phyloP scores from a whole-genome alignment of 2,888 invertebrate species.

The Spisula subtruncata region DNA sequence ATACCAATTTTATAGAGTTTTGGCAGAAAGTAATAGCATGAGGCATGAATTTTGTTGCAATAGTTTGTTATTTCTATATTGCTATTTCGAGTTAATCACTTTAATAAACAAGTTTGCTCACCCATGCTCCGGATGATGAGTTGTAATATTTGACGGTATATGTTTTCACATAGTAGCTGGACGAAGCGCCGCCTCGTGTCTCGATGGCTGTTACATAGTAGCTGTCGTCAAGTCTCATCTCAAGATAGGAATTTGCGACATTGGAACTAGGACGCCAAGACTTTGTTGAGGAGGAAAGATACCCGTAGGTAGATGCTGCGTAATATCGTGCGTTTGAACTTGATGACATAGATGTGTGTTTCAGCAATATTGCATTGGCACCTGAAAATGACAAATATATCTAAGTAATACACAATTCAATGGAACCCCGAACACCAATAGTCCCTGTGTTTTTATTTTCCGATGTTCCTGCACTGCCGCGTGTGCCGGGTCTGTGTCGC shows the following conservation, averaged over 20 bases:
- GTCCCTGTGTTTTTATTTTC: too few relatives aligned
- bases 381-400: not conserved
- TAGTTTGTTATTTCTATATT: too few relatives aligned
- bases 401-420: not conserved
- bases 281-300: conserved; percentile 15
- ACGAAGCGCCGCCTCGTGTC: conserved; percentile 66
- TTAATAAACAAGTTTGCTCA: conserved; percentile 38
- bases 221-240: conserved; percentile 41
- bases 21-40: too few relatives aligned
- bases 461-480: too few relatives aligned
- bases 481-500: too few relatives aligned
- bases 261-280: conserved; percentile 57
- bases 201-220: conserved; percentile 72
- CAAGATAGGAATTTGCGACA: conserved; percentile 43
- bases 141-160: conserved; percentile 72
- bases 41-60: too few relatives aligned
- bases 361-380: not conserved
- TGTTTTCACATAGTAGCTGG: conserved; percentile 68
- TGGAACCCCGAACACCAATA: too few relatives aligned
- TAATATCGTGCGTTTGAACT: not conserved
- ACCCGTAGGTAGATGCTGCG: conserved; percentile 36
- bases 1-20: too few relatives aligned
- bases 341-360: conserved; percentile 11
- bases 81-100: too few relatives aligned
- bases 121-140: conserved; percentile 60